These are phyloP conservation scores for Sinopyrophorus schimmeli DNA, from an alignment of 2,888 invertebrate species.

Conservation along the genomic window DNA sequence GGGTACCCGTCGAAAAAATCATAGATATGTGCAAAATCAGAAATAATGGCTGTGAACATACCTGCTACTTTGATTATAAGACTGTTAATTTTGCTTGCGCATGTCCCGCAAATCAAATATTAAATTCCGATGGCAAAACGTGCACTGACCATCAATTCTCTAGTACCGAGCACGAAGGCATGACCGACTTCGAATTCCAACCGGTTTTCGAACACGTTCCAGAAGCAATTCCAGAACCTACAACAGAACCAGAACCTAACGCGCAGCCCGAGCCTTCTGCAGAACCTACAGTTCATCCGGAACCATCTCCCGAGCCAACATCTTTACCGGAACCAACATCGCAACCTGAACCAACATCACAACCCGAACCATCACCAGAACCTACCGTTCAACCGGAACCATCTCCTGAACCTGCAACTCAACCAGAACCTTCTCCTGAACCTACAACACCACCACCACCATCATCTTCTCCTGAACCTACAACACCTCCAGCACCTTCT, in stretches of 20 bases:
- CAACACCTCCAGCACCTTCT: neutral
- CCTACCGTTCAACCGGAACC: slow-evolving; percentile 21
- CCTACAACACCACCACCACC: slow-evolving; percentile 9
- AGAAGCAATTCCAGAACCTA: slow-evolving; percentile 27
- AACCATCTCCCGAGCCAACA: slow-evolving; percentile 32
- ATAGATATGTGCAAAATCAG: slow-evolving; percentile 68
- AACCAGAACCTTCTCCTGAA: slow-evolving; percentile 34
- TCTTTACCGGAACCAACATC: slow-evolving; percentile 44
- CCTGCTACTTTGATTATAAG: slow-evolving; percentile 68
- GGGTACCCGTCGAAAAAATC: slow-evolving; percentile 61
- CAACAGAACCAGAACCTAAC: neutral
- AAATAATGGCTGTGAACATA: slow-evolving; percentile 64
- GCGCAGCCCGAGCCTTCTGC: slow-evolving; percentile 18
- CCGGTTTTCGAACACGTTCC: slow-evolving; percentile 30
- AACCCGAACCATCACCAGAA: slow-evolving; percentile 45
- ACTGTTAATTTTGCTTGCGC: slow-evolving; percentile 66
- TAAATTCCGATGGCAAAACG: slow-evolving; percentile 57
- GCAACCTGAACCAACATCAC: slow-evolving; percentile 38
- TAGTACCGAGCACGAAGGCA: slow-evolving; percentile 38
- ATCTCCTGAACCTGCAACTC: slow-evolving; percentile 38
- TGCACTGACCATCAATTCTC: slow-evolving; percentile 49
- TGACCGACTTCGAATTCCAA: slow-evolving; percentile 42
- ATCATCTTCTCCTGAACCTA: slow-evolving; percentile 20
- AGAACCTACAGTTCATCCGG: slow-evolving; percentile 12
- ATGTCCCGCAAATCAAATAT: slow-evolving; percentile 62